Percentiles rank a stretch among this genome's conserved stretches.
These are phyloP conservation scores for Tachystola acroxantha DNA, from an alignment of 2,888 invertebrate species.

Conservation along the genomic window DNA sequence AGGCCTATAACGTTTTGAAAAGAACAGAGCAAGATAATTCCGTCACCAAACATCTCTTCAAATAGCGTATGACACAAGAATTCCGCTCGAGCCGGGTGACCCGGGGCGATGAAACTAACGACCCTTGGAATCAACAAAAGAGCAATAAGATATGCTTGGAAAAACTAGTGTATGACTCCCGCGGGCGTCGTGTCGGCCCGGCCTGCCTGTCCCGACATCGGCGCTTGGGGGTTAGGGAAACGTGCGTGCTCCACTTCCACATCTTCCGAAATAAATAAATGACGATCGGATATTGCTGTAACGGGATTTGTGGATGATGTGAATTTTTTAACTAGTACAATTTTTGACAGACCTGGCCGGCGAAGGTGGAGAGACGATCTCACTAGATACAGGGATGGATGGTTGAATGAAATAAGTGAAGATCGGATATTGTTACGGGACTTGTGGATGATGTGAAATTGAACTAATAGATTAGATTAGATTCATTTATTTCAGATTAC, in stretches of 20 bases:
- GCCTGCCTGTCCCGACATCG: slow-evolving; percentile 34
- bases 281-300: slow-evolving; percentile 41
- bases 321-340: slow-evolving; percentile 26
- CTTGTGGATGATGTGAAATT: too few species aligned
- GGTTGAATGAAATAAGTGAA: too few species aligned
- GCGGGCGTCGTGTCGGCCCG: slow-evolving; percentile 44
- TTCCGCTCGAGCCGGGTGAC: slow-evolving; percentile 4
- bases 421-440: too few species aligned
- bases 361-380: too few species aligned
- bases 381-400: too few species aligned
- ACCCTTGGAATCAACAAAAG: slow-evolving; percentile 74
- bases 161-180: slow-evolving; percentile 73
- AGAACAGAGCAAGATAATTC: not conserved
- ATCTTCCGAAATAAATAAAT: too few species aligned
- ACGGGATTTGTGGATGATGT: slow-evolving; percentile 33
- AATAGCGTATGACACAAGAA: not conserved
- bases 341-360: too few species aligned
- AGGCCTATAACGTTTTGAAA: too few species aligned
- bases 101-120: slow-evolving; percentile 76
- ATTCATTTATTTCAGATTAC: too few species aligned
- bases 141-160: slow-evolving; percentile 78
- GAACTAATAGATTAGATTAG: too few species aligned
- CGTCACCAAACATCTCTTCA: not conserved
- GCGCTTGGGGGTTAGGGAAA: slow-evolving; percentile 43
- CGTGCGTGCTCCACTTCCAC: slow-evolving; percentile 23